Conservation (phyloP, 1,140 invertebrate species). For the Calliopsis andreniformis region DNA sequence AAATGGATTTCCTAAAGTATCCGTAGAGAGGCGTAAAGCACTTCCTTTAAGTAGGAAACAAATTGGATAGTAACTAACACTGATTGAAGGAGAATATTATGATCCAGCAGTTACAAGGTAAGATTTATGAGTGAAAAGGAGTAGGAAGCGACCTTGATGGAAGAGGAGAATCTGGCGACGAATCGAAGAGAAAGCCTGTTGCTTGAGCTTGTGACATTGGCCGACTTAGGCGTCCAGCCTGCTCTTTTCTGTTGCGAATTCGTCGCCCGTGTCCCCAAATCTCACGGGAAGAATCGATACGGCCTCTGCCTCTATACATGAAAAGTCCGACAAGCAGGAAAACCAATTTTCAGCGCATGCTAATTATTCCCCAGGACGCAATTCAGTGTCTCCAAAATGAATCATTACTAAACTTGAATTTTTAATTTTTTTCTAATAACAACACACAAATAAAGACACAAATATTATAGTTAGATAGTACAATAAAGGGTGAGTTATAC, state of each 20-base stretch:
- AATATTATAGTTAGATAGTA: too few relatives aligned
- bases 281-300: not conserved
- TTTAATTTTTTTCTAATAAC: too few relatives aligned
- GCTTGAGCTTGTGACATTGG: conserved; percentile 36
- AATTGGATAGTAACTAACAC: too few relatives aligned
- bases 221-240: conserved; percentile 23
- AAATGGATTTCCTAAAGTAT: too few relatives aligned
- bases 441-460: too few relatives aligned
- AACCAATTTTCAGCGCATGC: conserved; percentile 1
- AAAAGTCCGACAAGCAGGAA: conserved; percentile 31
- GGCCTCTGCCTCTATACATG: not conserved
- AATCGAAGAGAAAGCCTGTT: conserved; percentile 47
- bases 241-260: conserved; percentile 47
- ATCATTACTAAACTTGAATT: too few relatives aligned
- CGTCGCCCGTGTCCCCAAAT: conserved; percentile 8
- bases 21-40: too few relatives aligned
- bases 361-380: too few relatives aligned
- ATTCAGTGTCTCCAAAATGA: too few relatives aligned
- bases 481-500: too few relatives aligned
- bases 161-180: not conserved
- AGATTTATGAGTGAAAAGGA: conserved; percentile 30
- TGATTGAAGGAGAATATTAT: too few relatives aligned
- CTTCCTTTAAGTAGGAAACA: too few relatives aligned
- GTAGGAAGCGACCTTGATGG: conserved; percentile 21
- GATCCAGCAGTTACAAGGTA: not conserved